Evolutionary conservation across 2,797 vertebrate genomes (phyloP), one percentile per base, ranked within the genome.

Genomic region (Sebastolobus altivelis): DNA sequence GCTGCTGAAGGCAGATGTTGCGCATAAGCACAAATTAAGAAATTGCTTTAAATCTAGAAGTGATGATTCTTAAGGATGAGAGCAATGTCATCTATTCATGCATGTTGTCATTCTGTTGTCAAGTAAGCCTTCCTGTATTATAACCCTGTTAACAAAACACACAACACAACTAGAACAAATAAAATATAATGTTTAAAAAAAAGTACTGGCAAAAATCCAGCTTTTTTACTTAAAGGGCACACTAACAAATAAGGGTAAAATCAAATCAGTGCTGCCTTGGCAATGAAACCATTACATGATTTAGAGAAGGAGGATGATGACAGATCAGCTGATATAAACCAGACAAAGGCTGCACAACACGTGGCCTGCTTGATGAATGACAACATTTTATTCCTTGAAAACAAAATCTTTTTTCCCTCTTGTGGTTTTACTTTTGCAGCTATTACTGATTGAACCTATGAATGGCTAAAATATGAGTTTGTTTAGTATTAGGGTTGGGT

Each of bases 261-360:
- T 72, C 1, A 38, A 9, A 46, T 29, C 18, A 38, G 9, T 18
- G 63, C 73, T 68, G 61, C 29, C 18, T 69, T 16, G 8, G 59
- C 5, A 6, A 55, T 60, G 61, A 65, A 40, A 54, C 40, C 5
- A 13, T 61, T 35, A 55, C 38, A 66, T 27, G 8, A 52, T 7
- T 56, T 43, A 54, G 54, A 49, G 58, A 3, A 20, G n/a, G 33
- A 33, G 3, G 3, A 29, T 18, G 37, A 25, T 60, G 59, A 58
- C 59, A 46, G 46, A 75, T 58, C n/a, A 46, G 69, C 55, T 14
- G 71, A 69, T 80, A 43, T 43, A 22, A 67, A 54, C 25, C 71
- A 79, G 43, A 43, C 0, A 8, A 33, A 16, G 11, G 40, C 56
- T 80, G 33, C 4, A 13, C 54, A 60, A 18, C 27, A 35, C 8